Base-by-base conservation (phyloP, 1,140 invertebrate genomes). In the Brachionus asplanchnoidis region DNA sequence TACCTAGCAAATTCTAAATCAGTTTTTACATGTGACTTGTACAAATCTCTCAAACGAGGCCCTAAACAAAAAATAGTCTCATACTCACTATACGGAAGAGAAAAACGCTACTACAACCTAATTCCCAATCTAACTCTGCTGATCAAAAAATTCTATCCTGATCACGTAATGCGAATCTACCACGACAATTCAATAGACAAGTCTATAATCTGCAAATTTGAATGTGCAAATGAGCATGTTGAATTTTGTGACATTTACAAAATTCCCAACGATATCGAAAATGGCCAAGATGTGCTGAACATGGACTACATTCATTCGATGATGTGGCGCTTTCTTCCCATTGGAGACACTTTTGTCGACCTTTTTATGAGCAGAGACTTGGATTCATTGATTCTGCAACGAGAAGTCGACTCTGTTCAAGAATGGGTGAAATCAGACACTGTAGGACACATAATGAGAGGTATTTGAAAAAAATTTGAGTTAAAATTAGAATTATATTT, bases 231-330 rank as follows among this genome's bases (percentile, higher is more conserved):
- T 68, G 23, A 60, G 3, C 32, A 82, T 68, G 28, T 60, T 17
- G 79, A 82, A 11, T 82, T 82, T 82, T 82, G 79, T 36, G 32
- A 82, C 28, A 68, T 82, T 44, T 28, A 79, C n/a, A 36, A 82
- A 60, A 9, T 82, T 7, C 32, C 32, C 12, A 23, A n/a, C 5
- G 44, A 26, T n/a, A 32, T 84, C n/a, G 68, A 46, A 20, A 8
- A 68, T 68, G 23, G 11, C 6, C 36, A 82, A 17, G 11, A 32
- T 40, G n/a, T 40, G 12, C 3, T 60, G 2, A 7, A 32, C 9
- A 14, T 50, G 12, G 40, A 44, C 32, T 82, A 82, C 50, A 44
- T 82, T 60, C 79, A 79, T 50, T 42, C 53, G 28, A 68, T 46
- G 36, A 44, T 68, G 40, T 68, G 26, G 14, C 44, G 79, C 14